These are phyloP conservation scores for Sesia apiformis DNA, from an alignment of 2,888 invertebrate genomes.

Conservation along the genomic window DNA sequence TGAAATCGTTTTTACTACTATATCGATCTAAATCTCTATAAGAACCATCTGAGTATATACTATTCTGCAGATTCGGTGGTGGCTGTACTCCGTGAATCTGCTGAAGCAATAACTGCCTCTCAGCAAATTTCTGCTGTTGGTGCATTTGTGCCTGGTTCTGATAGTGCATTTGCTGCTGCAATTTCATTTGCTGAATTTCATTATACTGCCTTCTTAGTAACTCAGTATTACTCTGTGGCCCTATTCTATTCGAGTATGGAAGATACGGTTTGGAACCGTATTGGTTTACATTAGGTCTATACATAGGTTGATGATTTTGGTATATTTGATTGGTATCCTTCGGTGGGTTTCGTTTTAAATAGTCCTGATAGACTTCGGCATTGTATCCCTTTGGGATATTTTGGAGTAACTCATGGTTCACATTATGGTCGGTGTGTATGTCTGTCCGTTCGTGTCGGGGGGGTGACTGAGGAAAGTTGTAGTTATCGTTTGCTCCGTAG, in stretches of 20 bases:
- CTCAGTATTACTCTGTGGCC: conserved; percentile 75
- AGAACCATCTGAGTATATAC: conserved; percentile 62
- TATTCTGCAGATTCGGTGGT: conserved; percentile 64
- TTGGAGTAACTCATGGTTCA: conserved; percentile 59
- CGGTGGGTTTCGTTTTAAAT: conserved; percentile 73
- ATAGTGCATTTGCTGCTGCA: conserved; percentile 77
- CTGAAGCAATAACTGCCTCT: conserved; percentile 75
- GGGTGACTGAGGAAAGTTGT: conserved; percentile 68
- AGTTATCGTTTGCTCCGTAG: conserved; percentile 73
- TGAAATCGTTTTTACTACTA: conserved; percentile 61
- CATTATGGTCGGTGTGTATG: conserved; percentile 57
- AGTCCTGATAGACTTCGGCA: conserved; percentile 73
- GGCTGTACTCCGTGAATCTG: conserved; percentile 74
- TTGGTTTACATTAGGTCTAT: conserved; percentile 62
- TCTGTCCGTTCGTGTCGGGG: conserved; percentile 58
- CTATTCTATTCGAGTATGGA: conserved; percentile 67
- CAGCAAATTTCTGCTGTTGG: conserved; percentile 78
- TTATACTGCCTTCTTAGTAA: conserved; percentile 75
- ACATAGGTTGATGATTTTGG: conserved; percentile 69
- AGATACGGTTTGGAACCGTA: conserved; percentile 66
- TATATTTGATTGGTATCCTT: conserved; percentile 73
- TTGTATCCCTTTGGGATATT: conserved; percentile 71
- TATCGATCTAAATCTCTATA: conserved; percentile 64
- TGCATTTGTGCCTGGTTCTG: conserved; percentile 78
- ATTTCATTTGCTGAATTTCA: conserved; percentile 78